Evolutionary conservation across 1,140 invertebrate species (phyloP), one percentile per base, ranked within the genome.

Genomic region (Bombus fervidus): DNA sequence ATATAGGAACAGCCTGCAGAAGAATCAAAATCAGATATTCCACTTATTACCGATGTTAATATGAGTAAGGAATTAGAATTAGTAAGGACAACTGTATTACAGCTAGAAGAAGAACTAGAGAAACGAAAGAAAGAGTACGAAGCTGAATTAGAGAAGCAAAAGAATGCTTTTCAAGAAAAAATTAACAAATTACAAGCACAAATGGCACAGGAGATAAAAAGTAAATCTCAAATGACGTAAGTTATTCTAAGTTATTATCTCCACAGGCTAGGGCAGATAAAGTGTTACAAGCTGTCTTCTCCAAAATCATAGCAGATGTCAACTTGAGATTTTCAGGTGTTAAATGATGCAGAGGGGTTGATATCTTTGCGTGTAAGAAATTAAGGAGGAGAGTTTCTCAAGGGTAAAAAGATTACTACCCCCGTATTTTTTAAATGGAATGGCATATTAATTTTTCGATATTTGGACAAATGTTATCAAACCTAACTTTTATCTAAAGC

Each of bases 181-280:
- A 87, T 95, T 15, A 91, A 83, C 73, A 93, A 94, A 83, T 85
- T 96, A 68, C 91, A 95, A 41, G 83, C 92, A 62, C 95, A 96
- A 92, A 87, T 95, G 34, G 86, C 90, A 9, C 93, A 95, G 78
- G 94, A 95, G 85, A 86, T 92, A 39, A 92, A 94, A 81, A 92
- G 91, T 78, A 94, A 94, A 87, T 93, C 93, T 41, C 91, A 95
- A 83, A 94, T 95, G 91, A 93, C 93, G 95, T 95, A 87, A 93
- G 93, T 91, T 39, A 31, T 39, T 83, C 74, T 41, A 28, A 59
- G 25, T 62, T 74, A 41, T 62, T 74, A 41, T 72, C 64, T 53
- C 13, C 59, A 39, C 13, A 59, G 9, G 1, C 1, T 53, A 47
- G 47, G 18, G 6, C 18, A 8, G 47, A 53, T 53, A 53, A 53